Base-by-base conservation (phyloP, 2,797 vertebrate species). In the Cossypha niveicapilla region DNA sequence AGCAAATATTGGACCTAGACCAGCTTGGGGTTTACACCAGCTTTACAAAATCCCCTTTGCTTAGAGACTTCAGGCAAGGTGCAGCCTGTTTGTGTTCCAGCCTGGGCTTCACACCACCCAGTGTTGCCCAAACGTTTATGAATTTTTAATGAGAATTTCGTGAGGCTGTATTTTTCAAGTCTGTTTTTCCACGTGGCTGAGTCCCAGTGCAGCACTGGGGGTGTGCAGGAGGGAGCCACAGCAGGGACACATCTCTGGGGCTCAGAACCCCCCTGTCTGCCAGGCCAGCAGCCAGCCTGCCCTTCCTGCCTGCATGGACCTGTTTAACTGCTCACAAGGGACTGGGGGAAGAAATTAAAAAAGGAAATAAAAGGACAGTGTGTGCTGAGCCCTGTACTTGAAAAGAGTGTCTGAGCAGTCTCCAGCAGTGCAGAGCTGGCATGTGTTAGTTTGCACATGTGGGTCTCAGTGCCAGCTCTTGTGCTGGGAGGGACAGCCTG, bases 61-160 rank as follows among this genome's bases (percentile, higher is more conserved):
- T 93, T 71, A 58, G 56, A 58, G 48, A 62, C n/a, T 53, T 48
- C 10, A 44, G 34, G 51, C 41, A 87, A 62, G 48, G 32, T 5
- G 2, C 70, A 90, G 63, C 35, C 54, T 3, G 0, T 48, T 58
- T 67, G 37, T 35, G 18, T 51, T 91, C 79, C 4, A 2, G 11
- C 18, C 51, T 62, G 23, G 24, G 51, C 34, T 86, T 86, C 60
- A 25, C 34, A 63, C 34, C 62, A 47, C 21, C 34, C 53, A 63
- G 56, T 1, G 1, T 6, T 70, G 30, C 60, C 28, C 68, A 80
- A 90, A 63, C 0, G 0, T 35, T 53, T 70, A 80, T 1, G 2
- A 34, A 50, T 84, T 51, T 89, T 72, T 70, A 66, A 71, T 27
- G 60, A 73, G 50, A 81, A 50, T 41, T 62, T 53, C 41, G 14